Evolutionary conservation across 2,113 vertebrate genomes (phyloP), one percentile per base, ranked within the genome.

Genomic region (Blennius ocellaris): DNA sequence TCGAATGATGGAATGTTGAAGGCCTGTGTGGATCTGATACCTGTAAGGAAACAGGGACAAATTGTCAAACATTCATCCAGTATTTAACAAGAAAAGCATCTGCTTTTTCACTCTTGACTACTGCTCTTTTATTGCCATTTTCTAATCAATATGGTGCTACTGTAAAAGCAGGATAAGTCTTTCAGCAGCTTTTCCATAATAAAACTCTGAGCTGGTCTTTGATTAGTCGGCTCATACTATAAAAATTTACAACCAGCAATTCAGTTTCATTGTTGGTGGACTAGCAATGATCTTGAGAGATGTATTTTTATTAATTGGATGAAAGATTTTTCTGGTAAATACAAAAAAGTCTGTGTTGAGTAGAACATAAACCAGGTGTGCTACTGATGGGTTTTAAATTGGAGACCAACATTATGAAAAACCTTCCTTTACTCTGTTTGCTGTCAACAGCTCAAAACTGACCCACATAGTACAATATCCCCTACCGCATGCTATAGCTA

Each of bases 1-100:
- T 68, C 96, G 93, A 66, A 99, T 99, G 64, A 99, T 95, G 40
- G 97, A 98, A 85, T 99, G 98, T 55, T 99, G 97, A 56, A 99
- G 96, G 16, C 97, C 98, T 0, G 97, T 99, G 88, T 99, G 98
- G 82, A 99, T 99, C 91, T 99, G 98, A 90, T 99, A 99, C 91
- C 97, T 99, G 67, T 8, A 84, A 52, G 60, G 68, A 71, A 41
- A 88, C 11, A 69, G 2, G 21, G 21, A 30, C 21, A 30, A 30
- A 30, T 30, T 30, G 21, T 30, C 21, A 30, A 30, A 30, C 21
- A 30, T 30, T 30, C 21, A 4, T 30, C 2, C 21, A 30, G 21
- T 30, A 2, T 30, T 30, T 30, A 30, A 30, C 21, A 2, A 30
- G 21, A 30, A 30, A 30, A 30, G 4, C 21, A 30, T 30, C 21